Evolutionary conservation across 1,140 invertebrate species (phyloP), one percentile per base, ranked within the genome.

Genomic region (Gonioctena quinquepunctata): DNA sequence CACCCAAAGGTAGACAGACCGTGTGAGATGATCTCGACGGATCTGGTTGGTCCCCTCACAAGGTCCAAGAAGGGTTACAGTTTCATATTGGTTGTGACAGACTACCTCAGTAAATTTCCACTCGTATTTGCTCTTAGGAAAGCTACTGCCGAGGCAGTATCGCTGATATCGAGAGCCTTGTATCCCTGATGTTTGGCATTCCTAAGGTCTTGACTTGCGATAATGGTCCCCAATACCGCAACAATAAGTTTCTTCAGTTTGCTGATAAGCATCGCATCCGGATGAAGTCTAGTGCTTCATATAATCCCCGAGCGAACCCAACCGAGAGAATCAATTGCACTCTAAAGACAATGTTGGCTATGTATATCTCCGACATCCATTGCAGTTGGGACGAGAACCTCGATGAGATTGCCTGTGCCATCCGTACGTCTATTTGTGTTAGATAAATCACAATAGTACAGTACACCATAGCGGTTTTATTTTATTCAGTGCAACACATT

Each of bases 41-140:
- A 83, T 71, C 48, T 81, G 5, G 76, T 82, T 65, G 81, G 82
- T 23, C 66, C 70, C n/a, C 76, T 81, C 0, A 82, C 81, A 1
- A 25, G 42, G 1, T 79, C 76, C 6, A 64, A 66, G 19, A 19
- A 42, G 21, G 80, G 81, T 21, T 71, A 79, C 56, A 59, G 56
- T 16, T 82, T 78, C 64, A 52, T 83, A 0, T 48, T 84, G 5
- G 78, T 83, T 1, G 22, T 80, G 1, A 72, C 77, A 8, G 81
- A 84, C 72, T 72, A 76, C n/a, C 80, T 82, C 52, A 80, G 73
- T 1, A 80, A 81, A 65, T 83, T 69, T 59, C 13, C 50, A 2
- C 1, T 74, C 7, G 8, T 74, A 1, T 64, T 73, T 59, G 33
- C 74, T 7, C 61, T 70, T 22, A 23, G 70, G 11, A 18, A 25